phyloP scores from a whole-genome alignment of 2,888 invertebrate genomes.

The Boloria selene region DNA sequence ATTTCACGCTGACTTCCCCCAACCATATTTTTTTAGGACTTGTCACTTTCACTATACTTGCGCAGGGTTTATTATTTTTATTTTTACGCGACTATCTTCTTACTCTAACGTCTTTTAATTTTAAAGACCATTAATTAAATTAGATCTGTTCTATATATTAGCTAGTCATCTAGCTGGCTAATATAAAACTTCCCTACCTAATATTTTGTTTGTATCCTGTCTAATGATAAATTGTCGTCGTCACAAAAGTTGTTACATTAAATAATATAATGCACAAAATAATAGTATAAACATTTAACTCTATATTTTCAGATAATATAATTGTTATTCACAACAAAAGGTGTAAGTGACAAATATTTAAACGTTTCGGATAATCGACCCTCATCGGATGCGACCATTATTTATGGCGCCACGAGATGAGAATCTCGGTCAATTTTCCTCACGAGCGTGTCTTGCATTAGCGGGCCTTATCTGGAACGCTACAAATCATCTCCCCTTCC shows the following conservation, averaged over 20 bases:
- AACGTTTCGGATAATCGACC: slow-evolving; percentile 16
- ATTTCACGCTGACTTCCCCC: slow-evolving; percentile 33
- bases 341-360: slow-evolving; percentile 19
- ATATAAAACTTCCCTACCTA: too few species aligned
- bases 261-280: too few species aligned
- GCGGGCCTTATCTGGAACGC: slow-evolving; percentile 50
- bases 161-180: too few species aligned
- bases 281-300: too few species aligned
- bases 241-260: too few species aligned
- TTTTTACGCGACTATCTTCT: not conserved
- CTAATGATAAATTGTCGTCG: too few species aligned
- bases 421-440: slow-evolving; percentile 53
- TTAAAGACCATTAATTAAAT: too few species aligned
- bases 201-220: too few species aligned
- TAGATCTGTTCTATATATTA: too few species aligned
- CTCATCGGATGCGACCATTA: slow-evolving; percentile 32
- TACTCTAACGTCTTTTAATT: not conserved
- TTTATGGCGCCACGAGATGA: slow-evolving; percentile 41
- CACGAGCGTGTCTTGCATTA: slow-evolving; percentile 52
- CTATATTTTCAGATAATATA: not conserved
- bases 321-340: not conserved
- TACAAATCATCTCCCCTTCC: slow-evolving; percentile 59
- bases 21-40: slow-evolving; percentile 22
- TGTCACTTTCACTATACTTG: not conserved
- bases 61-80: not conserved